phyloP scores from a whole-genome alignment of 1,140 invertebrate genomes.

The Hycleus cichorii region DNA sequence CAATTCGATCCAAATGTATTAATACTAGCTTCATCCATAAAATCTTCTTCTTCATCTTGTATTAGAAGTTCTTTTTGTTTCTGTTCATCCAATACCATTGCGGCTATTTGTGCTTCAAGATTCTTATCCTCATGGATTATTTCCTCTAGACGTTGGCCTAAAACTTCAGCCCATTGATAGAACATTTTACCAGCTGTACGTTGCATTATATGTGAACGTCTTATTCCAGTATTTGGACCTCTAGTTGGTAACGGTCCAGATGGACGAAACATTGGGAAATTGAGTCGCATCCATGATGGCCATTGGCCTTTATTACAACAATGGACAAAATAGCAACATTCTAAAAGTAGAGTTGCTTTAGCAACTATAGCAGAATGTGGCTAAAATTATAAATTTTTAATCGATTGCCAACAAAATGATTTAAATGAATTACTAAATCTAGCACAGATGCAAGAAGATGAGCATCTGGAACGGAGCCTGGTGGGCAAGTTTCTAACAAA shows the following conservation, averaged over 20 bases:
- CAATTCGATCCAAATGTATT: slow-evolving; percentile 77
- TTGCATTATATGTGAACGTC: slow-evolving; percentile 76
- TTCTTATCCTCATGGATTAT: slow-evolving; percentile 68
- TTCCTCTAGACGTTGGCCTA: slow-evolving; percentile 82
- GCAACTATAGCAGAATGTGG: slow-evolving; percentile 88
- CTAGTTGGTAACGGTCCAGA: slow-evolving; percentile 54
- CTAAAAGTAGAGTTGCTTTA: slow-evolving; percentile 82
- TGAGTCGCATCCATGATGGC: slow-evolving; percentile 92
- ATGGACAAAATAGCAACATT: slow-evolving; percentile 95
- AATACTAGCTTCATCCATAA: slow-evolving; percentile 92
- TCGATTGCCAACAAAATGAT: background rate
- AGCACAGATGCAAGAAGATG: slow-evolving; percentile 90
- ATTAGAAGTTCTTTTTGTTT: slow-evolving; percentile 77
- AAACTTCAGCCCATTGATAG: slow-evolving; percentile 90
- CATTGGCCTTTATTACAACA: slow-evolving; percentile 96
- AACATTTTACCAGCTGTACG: slow-evolving; percentile 91
- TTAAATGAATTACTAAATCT: slow-evolving; percentile 68
- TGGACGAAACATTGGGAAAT: slow-evolving; percentile 69
- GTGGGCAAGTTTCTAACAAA: slow-evolving; percentile 88
- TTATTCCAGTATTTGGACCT: slow-evolving; percentile 47
- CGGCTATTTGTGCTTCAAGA: slow-evolving; percentile 58
- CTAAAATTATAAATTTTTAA: slow-evolving; percentile 48
- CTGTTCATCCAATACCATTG: slow-evolving; percentile 69
- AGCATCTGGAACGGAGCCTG: slow-evolving; percentile 91
- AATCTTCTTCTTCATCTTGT: slow-evolving; percentile 97